Evolutionary conservation across 2,113 vertebrate species (phyloP), one percentile per base, ranked within the genome.

Genomic region (Raja brachyura): DNA sequence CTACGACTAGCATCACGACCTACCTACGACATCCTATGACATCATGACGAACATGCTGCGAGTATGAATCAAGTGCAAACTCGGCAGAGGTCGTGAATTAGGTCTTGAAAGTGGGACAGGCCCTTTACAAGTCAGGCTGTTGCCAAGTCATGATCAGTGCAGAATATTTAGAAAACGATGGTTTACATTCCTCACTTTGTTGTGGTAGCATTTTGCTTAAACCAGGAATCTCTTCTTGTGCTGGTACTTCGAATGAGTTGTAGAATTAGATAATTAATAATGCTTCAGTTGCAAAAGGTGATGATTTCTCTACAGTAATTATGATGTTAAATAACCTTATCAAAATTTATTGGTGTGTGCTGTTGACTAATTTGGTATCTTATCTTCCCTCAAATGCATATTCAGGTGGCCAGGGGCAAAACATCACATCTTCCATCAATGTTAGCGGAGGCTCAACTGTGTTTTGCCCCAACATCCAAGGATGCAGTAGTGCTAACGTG

Each of bases 381-480:
- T n/a, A 88, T 66, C n/a, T 88, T 66, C 59, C 6, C 28, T 61
- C 5, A 63, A 18, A 28, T 88, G 83, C 83, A 31, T 16, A 88
- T 88, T 88, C n/a, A 63, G 22, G n/a, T 88, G 59, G 9, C 14
- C 28, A 5, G 63, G 83, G 83, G 16, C 83, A 88, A 16, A 88
- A n/a, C 6, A 88, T 88, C n/a, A n/a, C 61, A 16, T 88, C 59
- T 18, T 63, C 14, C n/a, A 66, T 88, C 59, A 33, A 4, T 0
- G 83, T 8, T 63, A 61, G 61, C 63, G 83, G 83, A 63, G 59
- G 28, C 11, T 88, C 83, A 2, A 88, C 83, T 63, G 83, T 88
- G 14, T 88, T 88, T 18, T 18, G 83, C 18, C 83, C 83, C 59
- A 88, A 88, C 28, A 88, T 88, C 5, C 83, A 88, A 88, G 83